Base-by-base conservation (phyloP, 2,888 invertebrate genomes). In the Noctua janthe region DNA sequence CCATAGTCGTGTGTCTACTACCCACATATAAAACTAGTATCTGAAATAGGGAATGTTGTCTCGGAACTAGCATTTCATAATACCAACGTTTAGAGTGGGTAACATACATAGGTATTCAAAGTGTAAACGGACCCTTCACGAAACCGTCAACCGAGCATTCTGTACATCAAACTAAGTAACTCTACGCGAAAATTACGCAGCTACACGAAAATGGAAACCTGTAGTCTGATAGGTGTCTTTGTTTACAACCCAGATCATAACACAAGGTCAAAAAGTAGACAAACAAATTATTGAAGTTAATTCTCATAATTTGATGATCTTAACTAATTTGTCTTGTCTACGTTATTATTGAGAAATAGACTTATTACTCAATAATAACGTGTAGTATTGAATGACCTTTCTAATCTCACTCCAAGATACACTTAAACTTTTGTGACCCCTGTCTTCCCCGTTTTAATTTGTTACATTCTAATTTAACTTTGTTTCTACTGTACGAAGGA, bases 21-120 rank as follows among this genome's bases (percentile, higher is more conserved):
- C 54, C 70, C 67, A 72, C 43, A 15, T 70, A 71, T 70, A 29
- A 74, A 75, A 82, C 80, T 67, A 66, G 76, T 70, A 78, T 71
- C 79, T 67, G 59, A 70, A 56, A 72, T 80, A 82, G 80, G 70
- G 86, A 89, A 84, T 87, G 84, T 88, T 80, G 81, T 79, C 73
- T 81, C 79, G 59, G 54, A 78, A 80, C 85, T 74, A 71, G 71
- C 64, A 84, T 86, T 86, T 86, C 85, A 69, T 69, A 84, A 87
- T 71, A 51, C 2, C 39, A 2, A 47, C 59, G n/a, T 82, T 74
- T 47, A 56, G 70, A 66, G 59, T 54, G 23, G 59, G 35, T 75
- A 59, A 47, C 47, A 11, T 43, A 80, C 29, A 1, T 62, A 62
- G 0, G 3, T 62, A 29, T 29, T 1, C 13, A 35, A 35, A 4